Evolutionary conservation across 2,113 vertebrate species (phyloP), one percentile per base, ranked within the genome.

Genomic region (Saccopteryx leptura): DNA sequence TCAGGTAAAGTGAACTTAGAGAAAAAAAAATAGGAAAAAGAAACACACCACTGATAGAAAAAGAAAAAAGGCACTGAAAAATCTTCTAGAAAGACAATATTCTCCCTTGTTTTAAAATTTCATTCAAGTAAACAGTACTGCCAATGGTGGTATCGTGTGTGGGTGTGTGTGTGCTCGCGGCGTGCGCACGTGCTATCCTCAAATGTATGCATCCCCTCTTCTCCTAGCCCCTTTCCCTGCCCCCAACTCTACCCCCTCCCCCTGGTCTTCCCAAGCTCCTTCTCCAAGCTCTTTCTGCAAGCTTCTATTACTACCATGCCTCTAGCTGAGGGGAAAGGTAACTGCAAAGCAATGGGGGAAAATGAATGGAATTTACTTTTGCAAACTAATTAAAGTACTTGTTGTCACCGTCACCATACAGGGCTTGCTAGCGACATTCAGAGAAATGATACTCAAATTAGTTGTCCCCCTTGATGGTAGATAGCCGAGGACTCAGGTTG

Each of bases 381-480:
- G 52, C 7, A 95, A 94, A 23, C 60, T 87, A 89, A 80, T 54
- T 26, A 81, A 96, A 96, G 79, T 84, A 91, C 90, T 91, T 95
- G 88, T 60, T 84, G 76, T 85, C 93, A 93, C 48, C 72, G 26
- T 85, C 93, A 93, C 48, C 76, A 26, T 74, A 92, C 90, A 91
- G 91, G 85, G 83, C 96, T 96, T 96, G 72, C 97, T 98, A 97
- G 98, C 98, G 97, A 72, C 21, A 13, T 31, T 39, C 63, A 61
- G 60, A 65, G 52, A 46, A 72, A 31, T 97, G 98, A 98, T 98
- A 98, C 98, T 98, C 96, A 98, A 98, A 98, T 99, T 98, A 98
- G 98, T 98, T 98, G 97, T 93, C 88, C 96, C 93, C 95, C 97
- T 98, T 98, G 98, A 98, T 91, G 95, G 97, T 96, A 95, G 63